Evolutionary conservation across 2,888 invertebrate genomes (phyloP).

Genomic region (Linnaemya vulpina): DNA sequence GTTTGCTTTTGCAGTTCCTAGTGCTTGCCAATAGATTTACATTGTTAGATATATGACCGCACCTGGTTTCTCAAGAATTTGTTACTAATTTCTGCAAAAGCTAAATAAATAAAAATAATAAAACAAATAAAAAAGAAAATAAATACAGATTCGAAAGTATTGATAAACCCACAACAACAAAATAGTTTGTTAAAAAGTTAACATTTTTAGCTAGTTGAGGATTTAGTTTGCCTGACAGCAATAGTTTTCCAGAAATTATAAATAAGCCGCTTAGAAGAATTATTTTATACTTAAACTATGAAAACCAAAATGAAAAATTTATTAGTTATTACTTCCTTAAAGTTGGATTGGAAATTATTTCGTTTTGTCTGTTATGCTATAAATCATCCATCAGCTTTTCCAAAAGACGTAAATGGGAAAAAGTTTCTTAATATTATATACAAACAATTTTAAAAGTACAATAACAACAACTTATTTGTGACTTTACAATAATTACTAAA

Average conservation of each 20-base stretch:
- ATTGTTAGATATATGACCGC: conserved; percentile 57
- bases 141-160: conserved; percentile 31
- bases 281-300: not conserved
- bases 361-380: not conserved
- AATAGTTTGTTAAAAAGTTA: conserved; percentile 18
- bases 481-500: too few species aligned
- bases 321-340: not conserved
- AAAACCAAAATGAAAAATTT: not conserved
- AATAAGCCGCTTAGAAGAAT: conserved; percentile 14
- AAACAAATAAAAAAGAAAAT: not conserved
- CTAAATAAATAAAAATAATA: not conserved
- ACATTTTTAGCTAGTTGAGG: not conserved
- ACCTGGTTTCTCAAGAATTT: conserved; percentile 63
- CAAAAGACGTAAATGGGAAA: not conserved
- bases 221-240: not conserved
- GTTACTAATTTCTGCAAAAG: conserved; percentile 55
- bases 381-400: not conserved
- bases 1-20: conserved; percentile 20
- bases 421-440: too few species aligned
- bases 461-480: too few species aligned
- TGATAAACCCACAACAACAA: conserved; percentile 23
- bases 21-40: conserved; percentile 53
- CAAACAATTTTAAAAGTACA: too few species aligned
- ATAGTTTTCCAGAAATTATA: conserved; percentile 23
- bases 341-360: conserved; percentile 2